Percentiles rank a stretch among this genome's conserved stretches.
These are phyloP conservation scores for Xestia ashworthii DNA, from an alignment of 2,888 invertebrate genomes.

Conservation along the genomic window DNA sequence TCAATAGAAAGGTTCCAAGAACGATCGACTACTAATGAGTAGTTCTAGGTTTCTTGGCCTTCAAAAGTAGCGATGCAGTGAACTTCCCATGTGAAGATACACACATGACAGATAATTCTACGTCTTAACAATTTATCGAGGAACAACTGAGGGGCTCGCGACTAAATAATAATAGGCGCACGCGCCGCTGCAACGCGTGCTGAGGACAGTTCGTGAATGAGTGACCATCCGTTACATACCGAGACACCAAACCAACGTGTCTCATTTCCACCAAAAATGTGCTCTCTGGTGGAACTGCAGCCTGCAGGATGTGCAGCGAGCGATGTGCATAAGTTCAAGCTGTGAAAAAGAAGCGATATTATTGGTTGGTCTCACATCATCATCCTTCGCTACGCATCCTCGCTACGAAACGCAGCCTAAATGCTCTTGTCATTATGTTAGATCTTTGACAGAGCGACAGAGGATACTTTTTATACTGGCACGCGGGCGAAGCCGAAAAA, in stretches of 20 bases:
- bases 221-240: neutral
- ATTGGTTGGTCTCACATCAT: no score
- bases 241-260: neutral
- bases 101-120: conserved; percentile 42
- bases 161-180: neutral
- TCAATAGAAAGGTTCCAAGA: conserved; percentile 40
- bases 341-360: no score
- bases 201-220: neutral
- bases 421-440: neutral
- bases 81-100: conserved; percentile 58
- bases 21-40: conserved; percentile 13
- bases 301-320: no score
- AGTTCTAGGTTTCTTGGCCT: conserved; percentile 50
- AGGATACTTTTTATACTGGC: neutral
- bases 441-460: neutral
- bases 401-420: no score
- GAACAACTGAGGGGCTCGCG: neutral
- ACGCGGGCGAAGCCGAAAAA: neutral
- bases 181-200: neutral
- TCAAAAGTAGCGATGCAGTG: conserved; percentile 43
- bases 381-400: no score
- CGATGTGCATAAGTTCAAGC: no score
- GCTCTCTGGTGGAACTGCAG: no score
- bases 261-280: no score
- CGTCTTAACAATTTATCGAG: conserved; percentile 29